phyloP scores from a whole-genome alignment of 1,140 invertebrate species.

The Forficula auricularia region DNA sequence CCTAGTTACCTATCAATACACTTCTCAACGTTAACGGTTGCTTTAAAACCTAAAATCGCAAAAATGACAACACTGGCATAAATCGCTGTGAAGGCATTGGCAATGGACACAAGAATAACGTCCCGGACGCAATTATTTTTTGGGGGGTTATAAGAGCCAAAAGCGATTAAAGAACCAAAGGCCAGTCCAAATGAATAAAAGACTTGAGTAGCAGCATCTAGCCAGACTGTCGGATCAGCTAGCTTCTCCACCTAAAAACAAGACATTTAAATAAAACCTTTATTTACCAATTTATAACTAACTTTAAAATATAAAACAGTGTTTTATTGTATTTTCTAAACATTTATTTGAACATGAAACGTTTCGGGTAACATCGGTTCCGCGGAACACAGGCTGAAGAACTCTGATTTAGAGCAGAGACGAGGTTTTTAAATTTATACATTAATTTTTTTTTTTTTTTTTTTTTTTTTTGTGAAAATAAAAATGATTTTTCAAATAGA shows the following conservation, averaged over 20 bases:
- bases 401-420: too few relatives aligned
- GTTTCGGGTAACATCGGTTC: too few relatives aligned
- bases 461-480: too few relatives aligned
- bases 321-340: neutral
- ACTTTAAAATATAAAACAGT: too few relatives aligned
- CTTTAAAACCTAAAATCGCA: conserved; percentile 74
- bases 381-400: too few relatives aligned
- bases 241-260: conserved; percentile 53
- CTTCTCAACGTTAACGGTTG: conserved; percentile 58
- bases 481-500: too few relatives aligned
- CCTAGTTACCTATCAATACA: conserved; percentile 52
- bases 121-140: conserved; percentile 83
- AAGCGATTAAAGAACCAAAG: conserved; percentile 81
- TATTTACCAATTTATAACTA: too few relatives aligned
- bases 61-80: conserved; percentile 87
- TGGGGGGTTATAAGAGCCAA: conserved; percentile 76
- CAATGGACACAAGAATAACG: conserved; percentile 71
- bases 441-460: too few relatives aligned
- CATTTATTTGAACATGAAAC: too few relatives aligned
- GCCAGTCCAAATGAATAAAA: conserved; percentile 88
- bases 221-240: conserved; percentile 66
- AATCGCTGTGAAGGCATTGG: conserved; percentile 81
- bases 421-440: too few relatives aligned
- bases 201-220: conserved; percentile 87
- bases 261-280: conserved; percentile 11